These are phyloP conservation scores for Rostratula benghalensis DNA, from an alignment of 2,113 vertebrate genomes.

Conservation along the genomic window DNA sequence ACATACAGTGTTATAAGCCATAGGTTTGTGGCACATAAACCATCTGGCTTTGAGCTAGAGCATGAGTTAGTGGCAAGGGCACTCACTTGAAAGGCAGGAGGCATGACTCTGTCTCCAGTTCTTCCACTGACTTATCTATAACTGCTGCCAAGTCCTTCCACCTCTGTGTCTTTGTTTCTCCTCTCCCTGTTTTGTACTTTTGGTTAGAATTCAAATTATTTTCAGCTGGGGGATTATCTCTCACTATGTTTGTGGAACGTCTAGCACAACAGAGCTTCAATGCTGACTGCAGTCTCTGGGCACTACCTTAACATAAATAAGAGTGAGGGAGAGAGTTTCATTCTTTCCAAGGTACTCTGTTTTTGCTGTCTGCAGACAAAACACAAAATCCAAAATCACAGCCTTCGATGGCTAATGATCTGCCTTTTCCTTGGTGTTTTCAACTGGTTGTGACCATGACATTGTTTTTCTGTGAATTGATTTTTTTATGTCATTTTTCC, in stretches of 20 bases:
- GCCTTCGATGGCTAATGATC: neutral
- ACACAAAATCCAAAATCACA: neutral
- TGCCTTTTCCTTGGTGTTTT: neutral
- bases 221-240: constrained; percentile 44
- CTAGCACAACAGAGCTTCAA: neutral
- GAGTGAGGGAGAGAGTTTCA: neutral
- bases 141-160: constrained; percentile 2
- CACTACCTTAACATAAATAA: constrained; percentile 46
- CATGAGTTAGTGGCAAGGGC: neutral
- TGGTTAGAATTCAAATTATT: constrained; percentile 37
- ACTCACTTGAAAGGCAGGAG: neutral
- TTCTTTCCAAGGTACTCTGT: constrained; percentile 26
- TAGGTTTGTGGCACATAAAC: neutral
- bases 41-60: neutral
- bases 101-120: neutral
- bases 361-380: constrained; percentile 1
- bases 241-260: constrained; percentile 42
- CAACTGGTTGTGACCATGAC: neutral
- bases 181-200: constrained; percentile 26
- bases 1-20: neutral
- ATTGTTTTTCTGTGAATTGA: neutral
- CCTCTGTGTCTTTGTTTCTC: constrained; percentile 1
- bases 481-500: neutral
- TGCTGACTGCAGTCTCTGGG: neutral
- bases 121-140: neutral